Evolutionary conservation across 2,888 invertebrate genomes (phyloP).

Genomic region (Tinea semifulvella): DNA sequence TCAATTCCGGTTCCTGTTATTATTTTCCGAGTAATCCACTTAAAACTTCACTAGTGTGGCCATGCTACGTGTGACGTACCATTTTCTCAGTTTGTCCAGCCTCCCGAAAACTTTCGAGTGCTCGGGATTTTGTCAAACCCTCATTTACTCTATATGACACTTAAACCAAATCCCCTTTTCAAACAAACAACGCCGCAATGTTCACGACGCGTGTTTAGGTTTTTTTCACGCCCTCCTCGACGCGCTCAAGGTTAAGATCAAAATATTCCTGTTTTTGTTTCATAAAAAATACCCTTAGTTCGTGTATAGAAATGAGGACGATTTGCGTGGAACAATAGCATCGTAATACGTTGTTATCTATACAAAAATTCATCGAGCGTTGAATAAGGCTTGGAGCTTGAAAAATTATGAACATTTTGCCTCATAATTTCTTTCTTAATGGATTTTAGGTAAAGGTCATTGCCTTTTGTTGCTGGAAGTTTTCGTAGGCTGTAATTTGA

Average conservation of each 20-base stretch:
- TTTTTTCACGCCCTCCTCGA: conserved; percentile 11
- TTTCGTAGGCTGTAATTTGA: conserved; percentile 5
- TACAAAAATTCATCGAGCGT: conserved; percentile 11
- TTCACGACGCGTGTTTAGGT: conserved; percentile 27
- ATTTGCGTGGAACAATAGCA: conserved; percentile 5
- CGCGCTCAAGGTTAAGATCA: not conserved
- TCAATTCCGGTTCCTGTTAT: conserved; percentile 2
- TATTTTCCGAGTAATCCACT: conserved; percentile 9
- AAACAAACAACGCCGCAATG: conserved; percentile 43
- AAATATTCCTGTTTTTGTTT: conserved; percentile 9
- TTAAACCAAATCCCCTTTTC: conserved; percentile 42
- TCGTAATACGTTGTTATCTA: conserved; percentile 6
- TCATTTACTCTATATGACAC: conserved; percentile 47
- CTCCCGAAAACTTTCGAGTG: conserved; percentile 41
- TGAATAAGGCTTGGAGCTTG: conserved; percentile 6
- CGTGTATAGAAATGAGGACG: conserved; percentile 8
- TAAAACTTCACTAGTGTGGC: conserved; percentile 4
- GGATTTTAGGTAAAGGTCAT: conserved; percentile 9
- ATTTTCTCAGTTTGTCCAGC: conserved; percentile 22
- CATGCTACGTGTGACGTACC: conserved; percentile 18
- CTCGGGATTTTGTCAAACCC: conserved; percentile 40
- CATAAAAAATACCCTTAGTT: conserved; percentile 2
- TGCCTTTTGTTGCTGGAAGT: not conserved
- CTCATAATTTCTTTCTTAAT: conserved; percentile 10
- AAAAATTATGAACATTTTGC: conserved; percentile 5